phyloP scores from a whole-genome alignment of 2,113 vertebrate genomes.

The Loxodonta africana region DNA sequence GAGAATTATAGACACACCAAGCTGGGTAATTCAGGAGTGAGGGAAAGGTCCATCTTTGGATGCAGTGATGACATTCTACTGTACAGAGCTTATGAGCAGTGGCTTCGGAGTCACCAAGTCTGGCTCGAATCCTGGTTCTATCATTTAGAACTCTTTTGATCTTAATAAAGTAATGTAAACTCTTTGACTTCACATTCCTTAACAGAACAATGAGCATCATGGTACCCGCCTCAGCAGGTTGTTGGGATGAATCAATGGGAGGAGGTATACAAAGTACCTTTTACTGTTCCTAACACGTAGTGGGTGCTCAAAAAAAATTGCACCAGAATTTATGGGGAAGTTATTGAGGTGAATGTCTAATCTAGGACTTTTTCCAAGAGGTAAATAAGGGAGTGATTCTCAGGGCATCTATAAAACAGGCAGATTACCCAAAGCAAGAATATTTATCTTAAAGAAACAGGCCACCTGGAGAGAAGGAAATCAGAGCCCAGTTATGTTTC shows the following conservation, averaged over 20 bases:
- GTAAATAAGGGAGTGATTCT: slow-evolving; percentile 54
- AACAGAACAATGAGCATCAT: background rate
- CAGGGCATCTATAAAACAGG: slow-evolving; percentile 3
- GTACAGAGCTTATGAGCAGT: background rate
- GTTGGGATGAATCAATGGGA: background rate
- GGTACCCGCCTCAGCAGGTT: background rate
- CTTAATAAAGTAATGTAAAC: background rate
- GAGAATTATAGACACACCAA: background rate
- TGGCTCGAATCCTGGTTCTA: background rate
- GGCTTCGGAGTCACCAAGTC: background rate
- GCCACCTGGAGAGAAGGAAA: slow-evolving; percentile 15
- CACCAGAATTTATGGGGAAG: slow-evolving; percentile 2
- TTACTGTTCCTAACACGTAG: background rate
- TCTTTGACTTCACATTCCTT: background rate
- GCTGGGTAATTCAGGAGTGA: background rate
- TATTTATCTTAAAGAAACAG: slow-evolving; percentile 62
- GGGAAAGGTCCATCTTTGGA: background rate
- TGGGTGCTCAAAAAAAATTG: background rate
- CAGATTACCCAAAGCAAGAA: slow-evolving; percentile 57
- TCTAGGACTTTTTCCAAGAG: slow-evolving; percentile 32
- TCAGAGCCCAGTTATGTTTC: slow-evolving; percentile 34
- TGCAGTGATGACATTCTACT: background rate
- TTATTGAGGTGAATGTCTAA: slow-evolving; percentile 5
- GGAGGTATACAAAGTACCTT: background rate
- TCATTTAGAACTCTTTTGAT: background rate